Percentiles rank a stretch among this genome's conserved stretches.
Conservation (phyloP, 2,888 invertebrate species). For the Harpagoxenus sublaevis region DNA sequence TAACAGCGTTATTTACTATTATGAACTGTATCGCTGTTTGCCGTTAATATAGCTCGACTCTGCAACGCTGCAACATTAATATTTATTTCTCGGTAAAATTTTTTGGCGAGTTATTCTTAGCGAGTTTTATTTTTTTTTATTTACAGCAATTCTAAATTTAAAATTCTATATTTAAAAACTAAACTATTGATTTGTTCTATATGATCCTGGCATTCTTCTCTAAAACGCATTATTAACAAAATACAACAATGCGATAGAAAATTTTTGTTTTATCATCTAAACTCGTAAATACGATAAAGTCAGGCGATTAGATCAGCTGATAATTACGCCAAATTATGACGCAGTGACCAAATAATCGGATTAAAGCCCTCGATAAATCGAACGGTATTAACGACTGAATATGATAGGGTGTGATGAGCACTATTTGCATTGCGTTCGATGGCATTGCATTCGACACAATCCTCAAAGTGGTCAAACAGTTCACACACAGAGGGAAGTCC, state of each 20-base stretch:
- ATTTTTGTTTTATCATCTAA: slow-evolving; percentile 17
- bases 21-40: slow-evolving; percentile 7
- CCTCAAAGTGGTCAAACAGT: slow-evolving; percentile 26
- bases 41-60: slow-evolving; percentile 25
- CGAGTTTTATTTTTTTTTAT: not conserved
- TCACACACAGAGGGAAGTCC: not conserved
- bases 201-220: not conserved
- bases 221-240: no score
- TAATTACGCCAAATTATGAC: slow-evolving; percentile 80
- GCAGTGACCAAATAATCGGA: slow-evolving; percentile 78
- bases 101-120: not conserved
- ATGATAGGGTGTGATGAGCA: slow-evolving; percentile 21
- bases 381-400: slow-evolving; percentile 76
- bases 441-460: slow-evolving; percentile 6
- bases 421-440: slow-evolving; percentile 46
- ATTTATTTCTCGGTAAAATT: not conserved
- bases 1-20: slow-evolving; percentile 49
- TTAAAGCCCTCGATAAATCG: slow-evolving; percentile 78
- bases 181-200: not conserved
- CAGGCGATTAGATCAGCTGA: slow-evolving; percentile 67
- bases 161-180: not conserved
- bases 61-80: slow-evolving; percentile 19
- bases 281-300: slow-evolving; percentile 46
- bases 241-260: not conserved
- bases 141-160: not conserved